Base-by-base conservation (phyloP, 2,113 vertebrate genomes). In the Chitala chitala region DNA sequence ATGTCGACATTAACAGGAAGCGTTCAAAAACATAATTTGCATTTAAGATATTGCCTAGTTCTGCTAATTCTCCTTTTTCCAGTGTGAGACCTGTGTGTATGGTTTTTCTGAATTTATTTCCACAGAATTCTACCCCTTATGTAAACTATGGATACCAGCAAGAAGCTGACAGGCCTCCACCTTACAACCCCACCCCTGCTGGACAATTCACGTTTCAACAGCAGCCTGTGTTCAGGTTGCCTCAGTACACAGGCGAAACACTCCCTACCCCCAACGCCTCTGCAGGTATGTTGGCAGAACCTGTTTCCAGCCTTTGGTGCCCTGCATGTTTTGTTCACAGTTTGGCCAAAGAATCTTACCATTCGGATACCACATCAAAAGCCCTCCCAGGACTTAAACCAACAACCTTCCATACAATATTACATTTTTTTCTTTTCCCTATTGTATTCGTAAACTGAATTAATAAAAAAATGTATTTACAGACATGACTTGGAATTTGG, bases 111-210 rank as follows among this genome's bases (percentile, higher is more conserved):
- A 65, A 29, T 69, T 69, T 22, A 48, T 69, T 4, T 26, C 33
- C 33, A 50, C 63, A 56, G 73, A 38, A 24, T 13, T 26, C 70
- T 2, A 36, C 20, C 5, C 53, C 51, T n/a, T 72, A 56, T 42
- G 12, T 56, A 12, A 72, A 56, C 38, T 17, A 2, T 68, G 73
- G 73, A 9, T 75, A 65, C 50, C 61, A 66, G 15, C 24, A 65
- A 8, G 48, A 5, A 3, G 33, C 31, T 2, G 48, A 33, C 15
- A 42, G 6, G 3, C 73, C 63, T 2, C 73, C 63, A n/a, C 36
- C 73, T 12, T 74, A 64, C 9, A n/a, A 10, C 24, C 36, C 50
- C 0, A 0, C 33, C 3, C 5, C 65, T 51, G 4, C 6, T 10
- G 50, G 12, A 4, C 56, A 66, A 44, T 51, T 53, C 20, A 17